Conservation (phyloP, 2,113 vertebrate species). For the Ptilorrhoa leucosticta region DNA sequence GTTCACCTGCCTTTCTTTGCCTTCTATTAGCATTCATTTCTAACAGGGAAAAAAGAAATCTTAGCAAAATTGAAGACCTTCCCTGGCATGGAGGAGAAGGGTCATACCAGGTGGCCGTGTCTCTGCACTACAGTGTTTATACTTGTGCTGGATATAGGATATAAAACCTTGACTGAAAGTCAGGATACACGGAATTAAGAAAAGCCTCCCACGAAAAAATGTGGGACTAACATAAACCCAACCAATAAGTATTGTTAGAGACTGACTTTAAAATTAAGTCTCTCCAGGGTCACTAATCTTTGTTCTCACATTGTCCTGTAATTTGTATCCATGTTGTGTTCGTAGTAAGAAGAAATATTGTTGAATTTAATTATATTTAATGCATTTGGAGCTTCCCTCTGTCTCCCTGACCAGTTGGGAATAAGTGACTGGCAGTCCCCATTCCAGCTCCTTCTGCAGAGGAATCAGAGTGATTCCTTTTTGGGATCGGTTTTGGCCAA, state of each 20-base stretch:
- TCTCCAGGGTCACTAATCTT: not conserved
- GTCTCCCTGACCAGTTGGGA: not conserved
- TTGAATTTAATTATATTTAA: not conserved
- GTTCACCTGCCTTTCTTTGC: not conserved
- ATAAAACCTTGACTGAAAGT: not conserved
- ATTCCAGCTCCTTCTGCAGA: not conserved
- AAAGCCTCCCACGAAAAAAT: not conserved
- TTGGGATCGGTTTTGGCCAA: not conserved
- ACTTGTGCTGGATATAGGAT: not conserved
- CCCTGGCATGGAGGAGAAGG: not conserved
- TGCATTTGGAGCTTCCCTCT: not conserved
- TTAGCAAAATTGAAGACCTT: not conserved
- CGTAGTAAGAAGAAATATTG: not conserved
- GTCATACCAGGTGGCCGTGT: not conserved
- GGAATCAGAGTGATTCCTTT: not conserved
- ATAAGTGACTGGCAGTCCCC: not conserved
- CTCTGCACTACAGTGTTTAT: not conserved
- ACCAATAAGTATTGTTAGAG: not conserved
- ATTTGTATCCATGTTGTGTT: not conserved
- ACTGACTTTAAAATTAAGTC: not conserved
- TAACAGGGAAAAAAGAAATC: rapidly evolving
- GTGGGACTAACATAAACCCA: not conserved
- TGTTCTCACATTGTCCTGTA: not conserved
- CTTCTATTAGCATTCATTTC: not conserved
- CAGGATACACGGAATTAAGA: not conserved